Base-by-base conservation (phyloP, 2,888 invertebrate species). In the Galerucella nymphaeae region DNA sequence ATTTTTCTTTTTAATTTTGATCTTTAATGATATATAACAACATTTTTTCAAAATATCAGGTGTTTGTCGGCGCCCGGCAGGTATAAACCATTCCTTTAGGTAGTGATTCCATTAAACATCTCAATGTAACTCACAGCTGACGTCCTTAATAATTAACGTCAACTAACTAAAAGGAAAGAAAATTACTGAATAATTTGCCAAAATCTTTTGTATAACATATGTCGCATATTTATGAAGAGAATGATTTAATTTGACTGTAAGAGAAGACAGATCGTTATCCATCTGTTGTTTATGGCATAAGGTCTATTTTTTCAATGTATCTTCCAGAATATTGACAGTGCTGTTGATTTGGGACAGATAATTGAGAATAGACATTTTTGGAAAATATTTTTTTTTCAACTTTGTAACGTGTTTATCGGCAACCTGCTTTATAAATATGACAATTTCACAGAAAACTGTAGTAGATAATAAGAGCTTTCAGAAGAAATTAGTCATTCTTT, bases 121-220 rank as follows among this genome's bases (percentile, higher is more conserved):
- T 80, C 69, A 74, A 72, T 79, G 73, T 78, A 80, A 78, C 78
- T 57, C 66, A 76, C 83, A 83, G 83, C 84, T 83, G 83, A 83
- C 84, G 80, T 79, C 71, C 73, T 76, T 78, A 79, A 80, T 84
- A 83, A 84, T 84, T 84, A 83, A 82, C 80, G 80, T 81, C 80
- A 82, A 81, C 76, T 73, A 79, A 81, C 80, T 79, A 80, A 79
- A 80, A 79, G 77, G 72, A 78, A 79, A 79, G 80, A 58, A 80
- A 77, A 72, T 76, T 75, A 76, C 76, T 77, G 79, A 79, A 80
- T 38, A 13, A n/a, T 45, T 50, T 41, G 41, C 53, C 78, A 67
- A 73, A 70, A 66, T 67, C 58, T 61, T 72, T 70, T 66, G 53
- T 64, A 58, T 57, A 61, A 72, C 75, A 75, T 71, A 73, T 75